Evolutionary conservation across 2,888 invertebrate species (phyloP), one percentile per base, ranked within the genome.

Genomic region (Drosophila anomalata): DNA sequence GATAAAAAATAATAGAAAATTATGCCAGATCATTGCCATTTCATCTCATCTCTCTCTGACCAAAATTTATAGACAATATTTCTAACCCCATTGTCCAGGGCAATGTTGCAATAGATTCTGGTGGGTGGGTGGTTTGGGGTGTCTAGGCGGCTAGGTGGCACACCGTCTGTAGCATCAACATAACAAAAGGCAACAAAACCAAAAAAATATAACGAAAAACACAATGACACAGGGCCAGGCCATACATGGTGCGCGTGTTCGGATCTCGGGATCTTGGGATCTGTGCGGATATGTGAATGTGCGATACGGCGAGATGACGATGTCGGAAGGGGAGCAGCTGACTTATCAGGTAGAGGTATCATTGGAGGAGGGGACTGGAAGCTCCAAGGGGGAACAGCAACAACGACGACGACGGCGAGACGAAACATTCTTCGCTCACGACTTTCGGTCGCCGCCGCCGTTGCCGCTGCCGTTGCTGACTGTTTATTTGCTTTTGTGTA

Each of bases 231-330:
- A 83, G 58, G 46, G 55, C 87, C 87, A 87, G 46, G 55, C 87
- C 87, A 87, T 86, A 82, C 73, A 83, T 76, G 82, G 82, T 56
- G 82, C 78, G 87, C 80, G 78, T 82, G 67, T 73, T 73, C 57
- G 69, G 47, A 59, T 71, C 62, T 47, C 33, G 36, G 14, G 41
- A 44, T 44, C 44, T 12, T 5, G 56, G 68, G 42, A 50, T 46
- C 67, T 73, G 69, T 69, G 53, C 39, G 61, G 55, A 26, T 76
- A 55, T 67, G 48, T 58, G 53, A 42, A 50, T 61, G 65, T 63
- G 47, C 59, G 78, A 73, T 60, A 36, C 47, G 72, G 53, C 36
- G 52, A 55, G 44, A 69, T 53, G 55, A 51, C 46, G 59, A 48
- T 58, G 33, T 54, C 53, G 46, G 48, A 33, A 42, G 56, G 47